Evolutionary conservation across 2,113 vertebrate genomes (phyloP).

Genomic region (Megaleporinus macrocephalus): DNA sequence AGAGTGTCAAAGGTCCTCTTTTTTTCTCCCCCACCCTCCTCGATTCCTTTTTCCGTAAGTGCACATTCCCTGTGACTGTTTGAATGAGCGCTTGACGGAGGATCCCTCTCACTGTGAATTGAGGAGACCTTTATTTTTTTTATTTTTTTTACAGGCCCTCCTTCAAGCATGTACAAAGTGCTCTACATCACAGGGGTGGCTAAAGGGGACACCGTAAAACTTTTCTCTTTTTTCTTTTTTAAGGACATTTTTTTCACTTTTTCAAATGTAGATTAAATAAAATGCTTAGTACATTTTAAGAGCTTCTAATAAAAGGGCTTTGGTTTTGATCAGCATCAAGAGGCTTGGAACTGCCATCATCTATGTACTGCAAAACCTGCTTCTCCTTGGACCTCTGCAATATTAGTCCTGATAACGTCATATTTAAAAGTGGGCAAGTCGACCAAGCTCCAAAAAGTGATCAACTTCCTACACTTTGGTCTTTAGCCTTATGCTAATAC

Average conservation of each 20-base stretch:
- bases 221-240: conserved; percentile 57
- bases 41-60: conserved; percentile 59
- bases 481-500: not conserved
- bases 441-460: not conserved
- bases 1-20: conserved; percentile 66
- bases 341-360: conserved; percentile 2
- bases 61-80: conserved; percentile 67
- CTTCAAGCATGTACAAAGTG: conserved; percentile 60
- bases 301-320: conserved; percentile 40
- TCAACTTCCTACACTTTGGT: not conserved
- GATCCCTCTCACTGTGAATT: conserved; percentile 44
- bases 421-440: not conserved
- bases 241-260: conserved; percentile 33
- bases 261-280: conserved; percentile 47
- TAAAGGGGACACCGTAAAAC: conserved; percentile 78
- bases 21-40: conserved; percentile 52
- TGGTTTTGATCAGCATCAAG: conserved; percentile 38
- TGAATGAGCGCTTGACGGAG: conserved; percentile 67
- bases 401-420: conserved; percentile 20
- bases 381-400: conserved; percentile 19
- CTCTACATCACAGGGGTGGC: conserved; percentile 64
- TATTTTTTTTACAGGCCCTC: conserved; percentile 54
- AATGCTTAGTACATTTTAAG: conserved; percentile 21
- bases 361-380: conserved; percentile 15
- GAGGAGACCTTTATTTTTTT: conserved; percentile 48